Evolutionary conservation across 1,140 invertebrate species (phyloP), one percentile per base, ranked within the genome.

Genomic region (Mamestra configurata): DNA sequence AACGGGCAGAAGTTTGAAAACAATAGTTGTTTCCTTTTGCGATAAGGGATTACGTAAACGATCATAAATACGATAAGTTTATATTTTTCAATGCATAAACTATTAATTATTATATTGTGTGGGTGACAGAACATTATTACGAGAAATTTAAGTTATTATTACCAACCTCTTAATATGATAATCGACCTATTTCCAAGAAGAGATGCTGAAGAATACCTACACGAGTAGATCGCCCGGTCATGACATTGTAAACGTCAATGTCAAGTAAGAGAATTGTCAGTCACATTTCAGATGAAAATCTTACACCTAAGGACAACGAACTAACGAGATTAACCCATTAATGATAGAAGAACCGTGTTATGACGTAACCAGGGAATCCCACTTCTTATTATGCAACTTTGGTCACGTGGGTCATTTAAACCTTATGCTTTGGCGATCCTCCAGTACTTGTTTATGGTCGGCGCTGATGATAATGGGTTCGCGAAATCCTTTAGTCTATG

Each of bases 391-490:
- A 40, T 64, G 27, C 31, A 40, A 64, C 59, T 64, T 64, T 31
- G 18, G 59, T 40, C 59, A 64, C 59, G 59, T 40, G 59, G 59
- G 27, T 37, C 57, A 35, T 40, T 53, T 72, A 53, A 72, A 27
- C n/a, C 49, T 10, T 37, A 55, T 20, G 18, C 49, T 72, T 55
- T 72, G 70, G 70, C 70, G n/a, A 55, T 53, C 46, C 53, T 72
- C 70, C 70, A 72, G 43, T 20, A 72, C 51, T 35, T 22, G 27
- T 72, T 72, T 53, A 72, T 72, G 11, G 46, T 35, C 22, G 24
- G 51, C 49, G 24, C 49, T 72, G 46, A 72, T 72, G 70, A 35
- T 72, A 72, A 72, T 72, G 20, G 49, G 15, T 72, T 72, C 70
- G 35, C 37, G 20, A 43, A 59, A 59, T 59, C 55, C 20, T 43